Conservation (phyloP, 2,888 invertebrate species). For the Drosophila quinaria region DNA sequence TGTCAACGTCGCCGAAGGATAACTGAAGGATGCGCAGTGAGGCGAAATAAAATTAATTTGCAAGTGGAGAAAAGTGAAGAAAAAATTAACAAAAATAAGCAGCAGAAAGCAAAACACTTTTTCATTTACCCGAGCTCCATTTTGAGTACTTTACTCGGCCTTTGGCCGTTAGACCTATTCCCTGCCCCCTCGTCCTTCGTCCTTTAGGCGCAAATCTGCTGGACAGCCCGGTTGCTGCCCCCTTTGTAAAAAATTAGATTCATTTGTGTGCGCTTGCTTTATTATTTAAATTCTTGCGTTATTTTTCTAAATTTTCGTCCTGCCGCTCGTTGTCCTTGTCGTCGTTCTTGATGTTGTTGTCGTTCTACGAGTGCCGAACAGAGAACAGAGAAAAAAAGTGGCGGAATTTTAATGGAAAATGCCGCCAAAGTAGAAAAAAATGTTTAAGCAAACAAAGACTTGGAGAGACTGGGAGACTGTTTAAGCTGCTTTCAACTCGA, state of each 20-base stretch:
- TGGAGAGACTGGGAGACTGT: conserved; percentile 58
- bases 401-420: conserved; percentile 85
- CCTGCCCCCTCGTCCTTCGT: not conserved
- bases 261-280: conserved; percentile 82
- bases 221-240: conserved; percentile 54
- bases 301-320: conserved; percentile 77
- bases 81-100: conserved; percentile 63
- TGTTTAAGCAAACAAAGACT: conserved; percentile 75
- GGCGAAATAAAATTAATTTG: conserved; percentile 77
- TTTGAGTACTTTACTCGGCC: conserved; percentile 24
- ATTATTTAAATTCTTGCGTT: conserved; percentile 82
- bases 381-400: conserved; percentile 61
- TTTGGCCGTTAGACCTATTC: too few relatives aligned
- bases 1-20: conserved; percentile 59
- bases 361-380: conserved; percentile 32
- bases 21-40: conserved; percentile 52
- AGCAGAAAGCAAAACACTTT: conserved; percentile 71
- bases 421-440: conserved; percentile 73
- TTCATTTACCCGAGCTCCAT: conserved; percentile 63
- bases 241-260: conserved; percentile 82
- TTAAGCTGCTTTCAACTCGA: conserved; percentile 74
- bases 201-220: not conserved
- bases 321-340: conserved; percentile 37
- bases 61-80: conserved; percentile 56
- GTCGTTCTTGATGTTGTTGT: conserved; percentile 4